Conservation (phyloP, 2,888 invertebrate genomes). For the Apamea epomidion region DNA sequence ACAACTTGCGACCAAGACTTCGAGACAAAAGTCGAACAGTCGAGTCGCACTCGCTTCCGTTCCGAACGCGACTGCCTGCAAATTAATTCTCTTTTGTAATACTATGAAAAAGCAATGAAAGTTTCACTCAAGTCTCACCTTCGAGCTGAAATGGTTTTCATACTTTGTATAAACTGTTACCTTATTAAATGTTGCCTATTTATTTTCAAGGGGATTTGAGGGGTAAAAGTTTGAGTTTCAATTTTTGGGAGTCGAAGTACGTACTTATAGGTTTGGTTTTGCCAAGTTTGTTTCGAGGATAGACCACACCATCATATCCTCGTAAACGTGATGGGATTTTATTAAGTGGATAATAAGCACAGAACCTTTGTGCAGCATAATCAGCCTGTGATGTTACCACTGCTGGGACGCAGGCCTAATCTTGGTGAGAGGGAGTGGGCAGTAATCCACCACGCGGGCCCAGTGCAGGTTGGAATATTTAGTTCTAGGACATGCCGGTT, state of each 20-base stretch:
- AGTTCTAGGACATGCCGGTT: too few species aligned
- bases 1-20: conserved; percentile 46
- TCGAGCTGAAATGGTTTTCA: conserved; percentile 57
- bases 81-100: conserved; percentile 72
- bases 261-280: not conserved
- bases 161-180: conserved; percentile 50
- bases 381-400: too few species aligned
- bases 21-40: conserved; percentile 62
- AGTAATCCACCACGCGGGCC: too few species aligned
- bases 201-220: not conserved
- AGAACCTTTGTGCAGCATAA: not conserved
- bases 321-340: not conserved
- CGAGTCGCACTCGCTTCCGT: conserved; percentile 49
- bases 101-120: conserved; percentile 71
- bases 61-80: conserved; percentile 53
- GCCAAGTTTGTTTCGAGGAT: not conserved
- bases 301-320: not conserved
- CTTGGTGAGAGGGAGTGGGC: too few species aligned
- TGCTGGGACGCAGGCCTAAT: too few species aligned
- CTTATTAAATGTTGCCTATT: conserved; percentile 40
- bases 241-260: not conserved
- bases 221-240: conserved; percentile 9
- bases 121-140: conserved; percentile 58
- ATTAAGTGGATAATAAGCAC: not conserved
- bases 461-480: too few species aligned